A percentile compares a stretch with the other conserved stretches of the same genome.
Conservation (phyloP, 2,888 invertebrate species). For the Scaptomyza reducta region DNA sequence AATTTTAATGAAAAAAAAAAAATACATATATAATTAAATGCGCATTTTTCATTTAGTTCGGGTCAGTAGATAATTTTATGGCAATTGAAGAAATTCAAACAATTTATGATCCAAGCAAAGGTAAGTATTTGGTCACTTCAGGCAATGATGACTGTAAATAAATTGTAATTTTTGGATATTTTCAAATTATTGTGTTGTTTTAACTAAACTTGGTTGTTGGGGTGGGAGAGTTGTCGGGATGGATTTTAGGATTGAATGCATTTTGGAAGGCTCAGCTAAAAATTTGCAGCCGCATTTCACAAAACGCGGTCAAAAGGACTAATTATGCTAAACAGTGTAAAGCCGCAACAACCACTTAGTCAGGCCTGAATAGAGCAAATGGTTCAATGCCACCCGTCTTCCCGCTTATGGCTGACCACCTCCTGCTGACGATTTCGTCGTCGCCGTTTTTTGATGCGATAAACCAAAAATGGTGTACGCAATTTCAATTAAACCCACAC, state of each 20-base stretch:
- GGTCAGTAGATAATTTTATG: neutral
- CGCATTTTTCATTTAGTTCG: conserved; percentile 14
- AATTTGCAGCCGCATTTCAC: conserved; percentile 63
- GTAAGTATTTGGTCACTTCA: conserved; percentile 2
- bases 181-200: conserved; percentile 12
- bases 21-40: conserved; percentile 1
- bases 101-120: neutral
- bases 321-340: conserved; percentile 79
- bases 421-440: neutral
- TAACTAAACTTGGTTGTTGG: neutral
- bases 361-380: conserved; percentile 37
- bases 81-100: neutral
- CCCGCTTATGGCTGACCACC: neutral
- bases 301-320: conserved; percentile 78
- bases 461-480: conserved; percentile 68
- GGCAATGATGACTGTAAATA: conserved; percentile 12
- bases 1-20: conserved; percentile 21
- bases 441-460: conserved; percentile 42
- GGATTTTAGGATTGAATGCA: conserved; percentile 23
- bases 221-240: neutral
- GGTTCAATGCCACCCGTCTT: neutral
- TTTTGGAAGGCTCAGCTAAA: conserved; percentile 32
- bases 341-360: conserved; percentile 76
- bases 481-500: conserved; percentile 69
- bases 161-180: conserved; percentile 18